Base-by-base conservation (phyloP, 2,113 vertebrate species). In the Lepus americanus region DNA sequence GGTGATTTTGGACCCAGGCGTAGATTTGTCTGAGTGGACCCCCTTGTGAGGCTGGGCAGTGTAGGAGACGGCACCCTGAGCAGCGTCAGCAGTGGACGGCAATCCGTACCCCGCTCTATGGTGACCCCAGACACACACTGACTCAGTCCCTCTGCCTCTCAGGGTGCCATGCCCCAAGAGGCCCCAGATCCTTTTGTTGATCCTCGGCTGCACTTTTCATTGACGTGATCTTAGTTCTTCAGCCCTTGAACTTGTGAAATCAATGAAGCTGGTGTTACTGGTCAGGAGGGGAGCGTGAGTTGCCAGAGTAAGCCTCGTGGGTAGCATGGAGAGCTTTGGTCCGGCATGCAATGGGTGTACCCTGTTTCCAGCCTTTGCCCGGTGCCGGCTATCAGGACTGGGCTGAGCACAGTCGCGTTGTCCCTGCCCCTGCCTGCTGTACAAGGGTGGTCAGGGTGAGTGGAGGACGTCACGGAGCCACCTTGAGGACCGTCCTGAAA, bases 141-240 rank as follows among this genome's bases (percentile, higher is more conserved):
- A 82, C 61, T 85, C 44, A 9, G 25, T 74, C 92, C 59, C 20
- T 86, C 13, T 61, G 29, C 74, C 86, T 93, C 51, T 91, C 63
- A 84, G 78, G 76, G 61, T 36, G 29, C 83, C 9, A 3, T 4
- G 7, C 67, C 27, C 84, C 39, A 69, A 39, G 12, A 33, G 20
- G 20, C 16, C 39, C 92, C 3, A 11, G 44, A 66, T 82, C 49
- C 36, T 78, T 61, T 70, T n/a, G 23, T 39, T 25, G 49, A 63
- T 27, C 27, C 31, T 13, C 33, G 63, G 20, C 64, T 70, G 39
- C 23, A 19, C 5, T 76, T 0, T 51, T 49, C 7, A 39, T 59
- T 20, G 16, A 36, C 6, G 20, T 59, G 14, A 69, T 29, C 25
- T 13, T 36, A 49, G n/a, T 25, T 10, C 17, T 70, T 64, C 9